These are phyloP conservation scores for Actias luna DNA, from an alignment of 2,888 invertebrate species.

Conservation along the genomic window DNA sequence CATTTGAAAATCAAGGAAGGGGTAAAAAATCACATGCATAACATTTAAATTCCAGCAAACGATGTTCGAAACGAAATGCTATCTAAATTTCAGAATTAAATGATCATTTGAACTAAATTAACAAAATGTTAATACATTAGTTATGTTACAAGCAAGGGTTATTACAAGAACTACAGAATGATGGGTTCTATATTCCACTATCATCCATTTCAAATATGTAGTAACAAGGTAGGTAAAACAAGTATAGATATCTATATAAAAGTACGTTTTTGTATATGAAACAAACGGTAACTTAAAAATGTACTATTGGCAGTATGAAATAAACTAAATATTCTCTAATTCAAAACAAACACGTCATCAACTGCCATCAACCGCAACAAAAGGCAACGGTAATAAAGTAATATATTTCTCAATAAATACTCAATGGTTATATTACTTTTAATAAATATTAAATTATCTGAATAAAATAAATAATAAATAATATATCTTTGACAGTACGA, in stretches of 20 bases:
- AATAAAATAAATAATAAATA: conserved; percentile 56
- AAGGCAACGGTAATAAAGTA: conserved; percentile 53
- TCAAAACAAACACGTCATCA: conserved; percentile 50
- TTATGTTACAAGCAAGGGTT: conserved; percentile 82
- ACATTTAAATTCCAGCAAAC: conserved; percentile 32
- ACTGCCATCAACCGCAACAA: conserved; percentile 66
- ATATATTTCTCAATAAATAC: conserved; percentile 66
- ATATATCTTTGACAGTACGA: conserved; percentile 64
- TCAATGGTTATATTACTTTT: conserved; percentile 58
- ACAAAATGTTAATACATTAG: conserved; percentile 73
- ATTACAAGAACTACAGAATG: conserved; percentile 63
- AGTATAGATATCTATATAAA: conserved; percentile 48
- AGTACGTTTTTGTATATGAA: conserved; percentile 70
- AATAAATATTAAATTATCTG: conserved; percentile 64
- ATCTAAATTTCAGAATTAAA: conserved; percentile 19
- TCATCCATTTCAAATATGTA: conserved; percentile 40
- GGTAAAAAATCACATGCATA: conserved; percentile 54
- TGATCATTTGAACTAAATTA: conserved; percentile 45
- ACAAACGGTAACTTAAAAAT: conserved; percentile 73
- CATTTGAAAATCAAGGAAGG: conserved; percentile 44
- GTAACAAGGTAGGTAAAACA: conserved; percentile 45
- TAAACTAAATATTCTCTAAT: conserved; percentile 52
- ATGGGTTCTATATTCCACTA: conserved; percentile 46
- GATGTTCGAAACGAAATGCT: conserved; percentile 14
- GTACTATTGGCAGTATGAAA: conserved; percentile 68